Evolutionary conservation across 1,140 invertebrate genomes (phyloP).

Genomic region (Plectrocnemia conspersa): DNA sequence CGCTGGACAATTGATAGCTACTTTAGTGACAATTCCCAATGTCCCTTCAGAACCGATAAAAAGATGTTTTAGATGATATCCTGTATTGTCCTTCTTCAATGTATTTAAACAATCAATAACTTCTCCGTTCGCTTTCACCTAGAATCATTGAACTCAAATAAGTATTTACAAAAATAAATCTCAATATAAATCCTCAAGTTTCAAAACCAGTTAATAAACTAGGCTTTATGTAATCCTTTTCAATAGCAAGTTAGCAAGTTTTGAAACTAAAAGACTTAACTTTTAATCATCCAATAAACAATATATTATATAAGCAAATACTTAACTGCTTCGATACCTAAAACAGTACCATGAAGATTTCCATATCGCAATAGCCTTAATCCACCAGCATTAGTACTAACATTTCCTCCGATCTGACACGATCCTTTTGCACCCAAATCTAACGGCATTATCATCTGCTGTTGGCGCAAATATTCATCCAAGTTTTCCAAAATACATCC

Average conservation of each 20-base stretch:
- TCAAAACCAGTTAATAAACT: background rate
- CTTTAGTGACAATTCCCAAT: slow-evolving; percentile 89
- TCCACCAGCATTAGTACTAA: slow-evolving; percentile 95
- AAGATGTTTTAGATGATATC: slow-evolving; percentile 93
- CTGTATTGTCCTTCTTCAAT: slow-evolving; percentile 96
- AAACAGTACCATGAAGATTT: slow-evolving; percentile 85
- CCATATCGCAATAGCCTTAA: slow-evolving; percentile 91
- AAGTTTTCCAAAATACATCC: slow-evolving; percentile 89
- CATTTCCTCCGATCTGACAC: slow-evolving; percentile 95
- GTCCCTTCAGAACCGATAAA: slow-evolving; percentile 98
- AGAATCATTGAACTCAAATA: slow-evolving; percentile 23
- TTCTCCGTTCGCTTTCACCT: slow-evolving; percentile 86
- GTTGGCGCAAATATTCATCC: slow-evolving; percentile 68
- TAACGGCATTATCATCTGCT: slow-evolving; percentile 85
- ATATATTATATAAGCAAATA: slow-evolving; percentile 4
- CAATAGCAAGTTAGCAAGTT: slow-evolving; percentile 1
- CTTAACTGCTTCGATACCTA: slow-evolving; percentile 89
- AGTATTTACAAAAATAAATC: slow-evolving; percentile 2
- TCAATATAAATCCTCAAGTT: background rate
- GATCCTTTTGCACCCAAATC: slow-evolving; percentile 96
- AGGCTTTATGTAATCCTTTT: background rate
- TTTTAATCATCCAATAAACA: background rate
- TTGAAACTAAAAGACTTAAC: slow-evolving; percentile 4
- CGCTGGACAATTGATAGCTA: slow-evolving; percentile 83
- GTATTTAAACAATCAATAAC: slow-evolving; percentile 80